Conservation (phyloP, 1,140 invertebrate genomes). For the Drosophila sucinea region DNA sequence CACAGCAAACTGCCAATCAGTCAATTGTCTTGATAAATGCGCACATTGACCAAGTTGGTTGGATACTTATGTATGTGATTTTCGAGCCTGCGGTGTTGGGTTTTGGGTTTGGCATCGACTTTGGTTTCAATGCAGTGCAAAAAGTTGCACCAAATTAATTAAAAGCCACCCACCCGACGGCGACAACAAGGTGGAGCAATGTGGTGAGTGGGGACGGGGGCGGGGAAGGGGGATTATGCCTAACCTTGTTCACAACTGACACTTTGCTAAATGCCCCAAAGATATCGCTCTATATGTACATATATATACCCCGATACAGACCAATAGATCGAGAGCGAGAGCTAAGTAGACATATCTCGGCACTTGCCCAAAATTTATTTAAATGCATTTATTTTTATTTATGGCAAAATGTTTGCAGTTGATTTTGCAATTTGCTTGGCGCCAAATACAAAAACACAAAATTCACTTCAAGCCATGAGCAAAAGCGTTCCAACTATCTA, state of each 20-base stretch:
- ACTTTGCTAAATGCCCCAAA: conserved; percentile 72
- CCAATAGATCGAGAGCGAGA: background rate
- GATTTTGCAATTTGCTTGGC: conserved; percentile 35
- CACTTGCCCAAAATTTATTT: conserved; percentile 55
- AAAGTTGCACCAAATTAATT: conserved; percentile 80
- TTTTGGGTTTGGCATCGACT: conserved; percentile 27
- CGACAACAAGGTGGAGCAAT: conserved; percentile 54
- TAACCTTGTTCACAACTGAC: conserved; percentile 77
- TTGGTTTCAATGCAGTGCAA: conserved; percentile 52
- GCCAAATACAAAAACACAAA: conserved; percentile 1
- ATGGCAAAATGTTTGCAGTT: conserved; percentile 37
- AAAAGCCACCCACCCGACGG: conserved; percentile 73
- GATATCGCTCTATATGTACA: conserved; percentile 28
- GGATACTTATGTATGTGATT: background rate
- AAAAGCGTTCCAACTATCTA: conserved; percentile 50
- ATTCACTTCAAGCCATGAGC: conserved; percentile 37
- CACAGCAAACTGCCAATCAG: conserved; percentile 69
- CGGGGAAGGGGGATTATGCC: conserved; percentile 30
- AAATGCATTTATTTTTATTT: conserved; percentile 64
- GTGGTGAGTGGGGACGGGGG: background rate
- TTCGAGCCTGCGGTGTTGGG: conserved; percentile 25
- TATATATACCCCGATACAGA: conserved; percentile 7
- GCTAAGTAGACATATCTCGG: conserved; percentile 45
- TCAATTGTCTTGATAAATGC: conserved; percentile 78
- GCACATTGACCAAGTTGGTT: conserved; percentile 65